phyloP scores from a whole-genome alignment of 1,140 invertebrate genomes.

The Venturia canescens region DNA sequence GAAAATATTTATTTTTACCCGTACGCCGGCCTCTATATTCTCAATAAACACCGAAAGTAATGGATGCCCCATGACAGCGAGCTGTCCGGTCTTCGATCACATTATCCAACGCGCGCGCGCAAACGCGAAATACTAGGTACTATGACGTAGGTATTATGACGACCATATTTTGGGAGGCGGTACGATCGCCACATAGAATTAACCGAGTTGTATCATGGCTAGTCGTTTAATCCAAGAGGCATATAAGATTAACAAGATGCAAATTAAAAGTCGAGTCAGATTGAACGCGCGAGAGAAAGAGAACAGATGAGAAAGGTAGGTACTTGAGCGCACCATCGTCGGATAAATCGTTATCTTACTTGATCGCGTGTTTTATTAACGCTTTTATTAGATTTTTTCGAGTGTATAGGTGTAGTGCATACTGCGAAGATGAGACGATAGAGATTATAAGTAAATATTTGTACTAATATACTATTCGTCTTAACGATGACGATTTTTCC shows the following conservation, averaged over 20 bases:
- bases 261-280: not conserved
- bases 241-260: not conserved
- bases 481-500: conserved; percentile 14
- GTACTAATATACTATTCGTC: conserved; percentile 3
- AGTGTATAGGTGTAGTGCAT: not conserved
- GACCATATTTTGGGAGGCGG: no score
- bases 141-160: not conserved
- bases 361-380: conserved; percentile 33
- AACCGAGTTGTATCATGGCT: conserved; percentile 22
- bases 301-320: conserved; percentile 14
- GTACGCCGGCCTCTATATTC: no score
- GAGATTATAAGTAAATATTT: conserved; percentile 1
- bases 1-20: no score
- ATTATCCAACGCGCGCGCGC: no score
- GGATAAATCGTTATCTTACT: conserved; percentile 21
- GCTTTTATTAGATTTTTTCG: conserved; percentile 21
- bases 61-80: no score
- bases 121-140: no score
- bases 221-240: no score
- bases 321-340: conserved; percentile 20
- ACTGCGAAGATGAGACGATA: not conserved
- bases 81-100: no score
- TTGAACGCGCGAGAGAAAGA: no score
- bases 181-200: conserved; percentile 13
- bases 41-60: no score